These are phyloP conservation scores for Stegodyphus dumicola DNA, from an alignment of 1,140 invertebrate genomes.

Conservation along the genomic window DNA sequence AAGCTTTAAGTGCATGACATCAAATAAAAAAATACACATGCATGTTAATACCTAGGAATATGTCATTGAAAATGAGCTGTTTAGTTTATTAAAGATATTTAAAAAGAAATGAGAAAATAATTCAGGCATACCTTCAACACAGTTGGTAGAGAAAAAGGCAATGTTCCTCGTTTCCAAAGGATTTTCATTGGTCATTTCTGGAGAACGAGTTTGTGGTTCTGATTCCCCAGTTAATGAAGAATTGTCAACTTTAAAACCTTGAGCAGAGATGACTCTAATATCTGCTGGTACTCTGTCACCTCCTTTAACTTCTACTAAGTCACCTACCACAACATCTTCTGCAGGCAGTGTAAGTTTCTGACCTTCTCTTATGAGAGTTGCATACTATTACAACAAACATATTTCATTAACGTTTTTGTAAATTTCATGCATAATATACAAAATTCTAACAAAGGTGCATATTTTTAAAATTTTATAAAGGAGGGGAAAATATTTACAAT, in stretches of 20 bases:
- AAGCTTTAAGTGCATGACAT: too few relatives aligned
- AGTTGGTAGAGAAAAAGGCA: conserved; percentile 97
- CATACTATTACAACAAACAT: conserved; percentile 76
- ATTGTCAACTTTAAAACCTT: conserved; percentile 82
- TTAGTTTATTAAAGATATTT: too few relatives aligned
- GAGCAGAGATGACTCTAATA: conserved; percentile 78
- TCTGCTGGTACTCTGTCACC: conserved; percentile 92
- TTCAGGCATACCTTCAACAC: conserved; percentile 83
- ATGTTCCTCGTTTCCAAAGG: conserved; percentile 96
- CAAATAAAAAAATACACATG: too few relatives aligned
- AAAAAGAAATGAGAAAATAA: background rate
- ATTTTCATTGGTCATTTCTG: conserved; percentile 94
- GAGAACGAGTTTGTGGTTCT: conserved; percentile 89
- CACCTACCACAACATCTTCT: conserved; percentile 79
- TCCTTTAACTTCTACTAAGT: conserved; percentile 83
- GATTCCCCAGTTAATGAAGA: conserved; percentile 92
- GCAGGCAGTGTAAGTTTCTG: conserved; percentile 89
- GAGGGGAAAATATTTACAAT: background rate
- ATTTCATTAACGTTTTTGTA: background rate
- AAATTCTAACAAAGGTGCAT: too few relatives aligned
- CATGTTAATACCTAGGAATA: too few relatives aligned
- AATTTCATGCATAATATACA: too few relatives aligned
- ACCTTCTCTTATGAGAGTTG: conserved; percentile 93
- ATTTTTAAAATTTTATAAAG: too few relatives aligned
- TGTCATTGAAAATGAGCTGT: too few relatives aligned